A percentile compares a stretch with the other conserved stretches of the same genome.
These are phyloP conservation scores for Girardia tigrina DNA, from an alignment of 2,888 invertebrate genomes.

Conservation along the genomic window DNA sequence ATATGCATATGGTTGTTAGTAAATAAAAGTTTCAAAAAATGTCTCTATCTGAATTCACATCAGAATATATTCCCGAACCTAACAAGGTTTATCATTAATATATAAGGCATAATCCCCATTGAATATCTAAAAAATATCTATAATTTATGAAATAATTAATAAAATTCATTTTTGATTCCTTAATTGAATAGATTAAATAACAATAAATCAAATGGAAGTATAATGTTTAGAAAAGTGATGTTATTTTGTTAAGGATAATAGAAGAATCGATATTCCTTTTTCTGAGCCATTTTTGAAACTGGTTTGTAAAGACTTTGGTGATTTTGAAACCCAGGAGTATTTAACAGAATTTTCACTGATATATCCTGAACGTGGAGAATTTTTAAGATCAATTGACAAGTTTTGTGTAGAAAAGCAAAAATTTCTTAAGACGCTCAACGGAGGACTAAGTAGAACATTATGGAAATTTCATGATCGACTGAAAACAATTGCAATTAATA, in stretches of 20 bases:
- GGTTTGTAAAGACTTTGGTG: slow-evolving; percentile 5
- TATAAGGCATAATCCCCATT: too few relatives aligned
- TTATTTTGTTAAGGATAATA: slow-evolving; percentile 68
- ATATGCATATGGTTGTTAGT: too few relatives aligned
- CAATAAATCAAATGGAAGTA: too few relatives aligned
- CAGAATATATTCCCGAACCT: too few relatives aligned
- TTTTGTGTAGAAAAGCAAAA: slow-evolving; percentile 53
- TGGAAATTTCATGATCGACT: not conserved
- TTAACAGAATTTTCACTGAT: slow-evolving; percentile 60
- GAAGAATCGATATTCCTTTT: slow-evolving; percentile 84
- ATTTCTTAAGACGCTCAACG: slow-evolving; percentile 63
- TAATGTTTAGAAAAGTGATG: too few relatives aligned
- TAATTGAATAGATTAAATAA: too few relatives aligned
- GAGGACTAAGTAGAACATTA: not conserved
- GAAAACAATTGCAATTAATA: not conserved
- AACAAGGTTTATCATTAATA: too few relatives aligned
- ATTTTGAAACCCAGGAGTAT: slow-evolving; percentile 38
- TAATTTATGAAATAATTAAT: not conserved
- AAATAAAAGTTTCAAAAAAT: too few relatives aligned
- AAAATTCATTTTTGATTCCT: not conserved
- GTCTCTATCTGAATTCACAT: too few relatives aligned
- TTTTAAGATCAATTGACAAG: slow-evolving; percentile 71
- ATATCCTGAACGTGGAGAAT: slow-evolving; percentile 63
- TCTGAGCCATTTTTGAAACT: slow-evolving; percentile 59
- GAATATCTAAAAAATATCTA: too few relatives aligned